Conservation (phyloP, 2,888 invertebrate species). For the Erebia epiphron region DNA sequence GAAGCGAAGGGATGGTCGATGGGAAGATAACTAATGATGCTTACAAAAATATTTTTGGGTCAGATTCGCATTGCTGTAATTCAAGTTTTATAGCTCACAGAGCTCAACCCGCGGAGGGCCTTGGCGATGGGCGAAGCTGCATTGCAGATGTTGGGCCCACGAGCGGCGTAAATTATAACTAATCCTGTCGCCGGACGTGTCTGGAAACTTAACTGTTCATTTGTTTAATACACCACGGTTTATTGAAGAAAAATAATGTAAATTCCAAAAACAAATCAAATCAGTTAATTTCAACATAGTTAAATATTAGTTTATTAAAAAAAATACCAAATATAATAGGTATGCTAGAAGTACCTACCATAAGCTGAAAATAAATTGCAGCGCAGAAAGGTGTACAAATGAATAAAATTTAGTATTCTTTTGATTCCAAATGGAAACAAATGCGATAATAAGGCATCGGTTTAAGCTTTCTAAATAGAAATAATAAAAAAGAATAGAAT, state of each 20-base stretch:
- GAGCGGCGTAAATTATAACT: constrained; percentile 38
- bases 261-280: background rate
- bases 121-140: constrained; percentile 36
- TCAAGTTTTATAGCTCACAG: constrained; percentile 31
- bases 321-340: no score
- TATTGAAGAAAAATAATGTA: background rate
- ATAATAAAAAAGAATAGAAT: no score
- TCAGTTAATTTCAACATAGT: no score
- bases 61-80: constrained; percentile 26
- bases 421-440: no score
- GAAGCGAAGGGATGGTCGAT: constrained; percentile 11
- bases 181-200: constrained; percentile 36
- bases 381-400: no score
- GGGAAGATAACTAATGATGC: constrained; percentile 13
- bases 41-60: constrained; percentile 20
- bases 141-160: constrained; percentile 41
- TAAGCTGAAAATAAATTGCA: no score
- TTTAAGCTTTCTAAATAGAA: no score
- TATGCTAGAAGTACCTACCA: no score
- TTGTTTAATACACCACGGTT: constrained; percentile 10
- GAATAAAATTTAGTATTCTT: no score
- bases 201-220: constrained; percentile 25
- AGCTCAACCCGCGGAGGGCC: constrained; percentile 32
- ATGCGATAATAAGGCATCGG: no score
- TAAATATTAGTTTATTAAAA: no score